Percentiles rank a stretch among this genome's conserved stretches.
Conservation (phyloP, 2,888 invertebrate species). For the Polydesmus complanatus region DNA sequence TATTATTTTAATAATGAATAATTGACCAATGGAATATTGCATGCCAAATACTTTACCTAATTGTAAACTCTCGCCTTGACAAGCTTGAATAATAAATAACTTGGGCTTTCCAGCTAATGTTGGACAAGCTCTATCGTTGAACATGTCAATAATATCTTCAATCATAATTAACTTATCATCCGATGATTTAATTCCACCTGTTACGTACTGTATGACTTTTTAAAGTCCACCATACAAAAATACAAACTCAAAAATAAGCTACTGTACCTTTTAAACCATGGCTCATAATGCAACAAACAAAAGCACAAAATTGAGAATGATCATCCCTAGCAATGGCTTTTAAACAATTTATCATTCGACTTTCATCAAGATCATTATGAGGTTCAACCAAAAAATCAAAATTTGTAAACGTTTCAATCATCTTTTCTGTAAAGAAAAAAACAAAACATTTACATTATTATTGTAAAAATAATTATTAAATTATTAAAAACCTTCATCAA, state of each 20-base stretch:
- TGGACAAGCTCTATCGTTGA: background rate
- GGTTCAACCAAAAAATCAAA: background rate
- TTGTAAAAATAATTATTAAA: background rate
- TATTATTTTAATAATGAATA: background rate
- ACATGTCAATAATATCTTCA: background rate
- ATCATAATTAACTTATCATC: background rate
- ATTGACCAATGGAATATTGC: background rate
- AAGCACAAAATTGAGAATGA: background rate
- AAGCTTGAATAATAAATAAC: constrained; percentile 4
- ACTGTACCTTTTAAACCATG: background rate
- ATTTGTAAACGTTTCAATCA: background rate
- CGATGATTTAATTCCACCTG: background rate
- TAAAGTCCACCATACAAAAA: background rate
- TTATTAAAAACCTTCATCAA: background rate
- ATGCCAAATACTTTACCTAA: background rate
- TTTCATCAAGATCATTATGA: background rate
- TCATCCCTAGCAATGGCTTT: background rate
- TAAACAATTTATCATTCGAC: background rate
- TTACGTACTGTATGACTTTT: background rate
- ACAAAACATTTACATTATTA: background rate
- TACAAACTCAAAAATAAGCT: background rate
- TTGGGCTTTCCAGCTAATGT: constrained; percentile 1
- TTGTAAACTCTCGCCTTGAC: constrained; percentile 1
- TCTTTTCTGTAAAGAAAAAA: background rate
- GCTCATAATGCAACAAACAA: background rate